Base-by-base conservation (phyloP, 2,888 invertebrate genomes). In the Drosophila percnosoma region DNA sequence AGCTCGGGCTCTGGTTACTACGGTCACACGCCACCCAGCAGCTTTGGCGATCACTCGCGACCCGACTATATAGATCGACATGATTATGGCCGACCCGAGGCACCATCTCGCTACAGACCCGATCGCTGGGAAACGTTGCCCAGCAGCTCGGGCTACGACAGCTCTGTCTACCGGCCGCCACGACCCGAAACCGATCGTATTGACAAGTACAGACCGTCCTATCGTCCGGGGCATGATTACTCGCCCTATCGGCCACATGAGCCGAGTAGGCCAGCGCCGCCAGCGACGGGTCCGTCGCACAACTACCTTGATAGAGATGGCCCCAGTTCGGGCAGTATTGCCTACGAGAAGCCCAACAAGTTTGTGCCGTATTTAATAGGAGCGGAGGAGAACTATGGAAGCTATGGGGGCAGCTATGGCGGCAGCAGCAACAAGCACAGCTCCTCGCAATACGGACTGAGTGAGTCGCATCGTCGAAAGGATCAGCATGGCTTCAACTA, bases 371-470 rank as follows among this genome's bases (percentile, higher is more conserved):
- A 95, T 80, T 93, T 94, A 65, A 94, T 95, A 60, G 91, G 92
- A 77, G 93, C 93, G 1, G 92, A 94, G 42, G 94, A 94, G 52
- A 93, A 93, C 33, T 95, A 95, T 95, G 95, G 95, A 0, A 94
- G 94, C 68, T 95, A 96, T 80, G 95, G 95, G 0, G 95, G 95
- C 0, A 93, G 93, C 15, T 96, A 96, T 79, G 95, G 95, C 1
- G 95, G 91, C 31, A 94, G 93, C 63, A 93, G 93, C 66, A 90
- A 83, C 63, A 93, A 93, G 38, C 91, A 92, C 60, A 91, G 91
- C 4, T 93, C 93, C 55, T 55, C 54, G 8, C 94, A 95, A 68
- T 95, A 95, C 95, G 93, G 94, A 1, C 80, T 95, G 1, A 91
- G 91, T 10, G 93, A 92, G 27, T 86, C 70, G 67, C 92, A 93